These are phyloP conservation scores for Pyralis farinalis DNA, from an alignment of 2,888 invertebrate genomes.

Conservation along the genomic window DNA sequence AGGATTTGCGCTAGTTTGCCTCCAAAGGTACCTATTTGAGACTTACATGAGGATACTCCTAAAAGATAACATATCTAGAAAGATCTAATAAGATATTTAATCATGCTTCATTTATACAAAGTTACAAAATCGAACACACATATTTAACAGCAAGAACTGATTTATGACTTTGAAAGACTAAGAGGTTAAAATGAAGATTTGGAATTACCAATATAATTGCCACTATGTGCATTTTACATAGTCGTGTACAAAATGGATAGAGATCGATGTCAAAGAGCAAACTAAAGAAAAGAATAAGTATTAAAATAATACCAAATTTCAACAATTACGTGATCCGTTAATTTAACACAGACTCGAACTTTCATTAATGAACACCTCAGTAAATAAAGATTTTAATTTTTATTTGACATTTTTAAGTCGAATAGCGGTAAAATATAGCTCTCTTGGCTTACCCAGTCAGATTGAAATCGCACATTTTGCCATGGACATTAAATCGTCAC, in stretches of 20 bases:
- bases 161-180: no score
- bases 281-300: no score
- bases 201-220: no score
- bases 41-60: constrained; percentile 9
- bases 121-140: no score
- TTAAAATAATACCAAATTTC: background rate
- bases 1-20: constrained; percentile 44
- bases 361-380: constrained; percentile 43
- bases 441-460: constrained; percentile 42
- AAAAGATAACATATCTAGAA: no score
- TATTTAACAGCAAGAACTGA: no score
- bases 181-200: no score
- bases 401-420: constrained; percentile 56
- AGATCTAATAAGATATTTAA: no score
- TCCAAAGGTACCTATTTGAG: constrained; percentile 8
- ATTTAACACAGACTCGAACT: constrained; percentile 42
- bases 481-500: constrained; percentile 44
- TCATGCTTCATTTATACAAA: no score
- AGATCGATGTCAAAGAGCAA: no score
- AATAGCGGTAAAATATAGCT: constrained; percentile 55
- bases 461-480: constrained; percentile 50
- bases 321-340: constrained; percentile 28
- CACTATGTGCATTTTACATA: no score
- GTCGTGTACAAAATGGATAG: no score
- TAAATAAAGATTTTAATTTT: constrained; percentile 57